Evolutionary conservation across 2,113 vertebrate species (phyloP).

Genomic region (Balaeniceps rex): DNA sequence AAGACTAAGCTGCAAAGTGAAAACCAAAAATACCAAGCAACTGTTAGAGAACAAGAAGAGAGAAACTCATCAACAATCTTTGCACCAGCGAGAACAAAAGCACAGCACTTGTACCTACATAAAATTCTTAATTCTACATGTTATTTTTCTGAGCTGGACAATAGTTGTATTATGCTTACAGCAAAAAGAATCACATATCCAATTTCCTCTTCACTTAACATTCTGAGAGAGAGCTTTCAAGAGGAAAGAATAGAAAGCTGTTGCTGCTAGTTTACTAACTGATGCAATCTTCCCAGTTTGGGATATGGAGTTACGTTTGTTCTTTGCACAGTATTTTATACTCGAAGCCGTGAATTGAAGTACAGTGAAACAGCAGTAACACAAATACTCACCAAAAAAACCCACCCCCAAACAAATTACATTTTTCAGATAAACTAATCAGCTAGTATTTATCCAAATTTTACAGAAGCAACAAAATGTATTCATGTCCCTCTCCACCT

Average conservation of each 20-base stretch:
- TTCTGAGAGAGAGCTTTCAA: neutral
- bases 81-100: neutral
- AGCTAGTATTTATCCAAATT: neutral
- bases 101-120: neutral
- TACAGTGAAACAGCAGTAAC: neutral
- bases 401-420: neutral
- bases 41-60: neutral
- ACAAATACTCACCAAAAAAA: neutral
- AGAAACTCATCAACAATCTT: neutral
- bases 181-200: neutral
- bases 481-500: fast-evolving
- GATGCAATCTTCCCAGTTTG: neutral
- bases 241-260: neutral
- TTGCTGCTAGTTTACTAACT: neutral
- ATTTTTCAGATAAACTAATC: neutral
- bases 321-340: neutral
- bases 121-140: neutral
- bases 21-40: neutral
- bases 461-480: neutral
- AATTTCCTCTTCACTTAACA: neutral
- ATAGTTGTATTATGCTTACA: neutral
- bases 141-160: neutral
- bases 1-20: neutral
- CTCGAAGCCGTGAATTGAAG: neutral
- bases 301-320: conserved; percentile 1